Percentiles rank a stretch among this genome's conserved stretches.
Evolutionary conservation across 2,797 vertebrate species (phyloP).

Genomic region (Sciurus carolinensis): DNA sequence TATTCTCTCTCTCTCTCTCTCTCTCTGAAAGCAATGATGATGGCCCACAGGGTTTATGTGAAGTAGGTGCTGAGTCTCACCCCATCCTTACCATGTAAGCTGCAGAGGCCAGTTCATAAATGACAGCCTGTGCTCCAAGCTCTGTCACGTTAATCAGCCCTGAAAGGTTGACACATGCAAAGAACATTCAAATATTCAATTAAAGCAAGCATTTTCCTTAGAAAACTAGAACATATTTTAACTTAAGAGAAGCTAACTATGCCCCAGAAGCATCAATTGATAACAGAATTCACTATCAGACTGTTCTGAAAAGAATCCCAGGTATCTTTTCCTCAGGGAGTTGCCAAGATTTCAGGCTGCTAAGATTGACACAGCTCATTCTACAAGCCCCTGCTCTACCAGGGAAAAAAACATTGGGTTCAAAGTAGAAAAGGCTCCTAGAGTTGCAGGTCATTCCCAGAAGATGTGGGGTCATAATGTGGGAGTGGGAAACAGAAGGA

Average conservation of each 20-base stretch:
- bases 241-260: constrained; percentile 1
- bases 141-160: constrained; percentile 93
- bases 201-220: background rate
- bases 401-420: background rate
- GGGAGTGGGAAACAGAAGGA: background rate
- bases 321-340: background rate
- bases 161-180: constrained; percentile 82
- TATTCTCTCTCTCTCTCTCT: background rate
- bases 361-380: background rate
- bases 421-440: background rate
- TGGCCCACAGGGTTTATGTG: background rate
- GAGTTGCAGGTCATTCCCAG: background rate
- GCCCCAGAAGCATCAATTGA: background rate
- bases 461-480: fast-evolving
- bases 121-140: constrained; percentile 92
- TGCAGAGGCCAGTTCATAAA: constrained; percentile 89
- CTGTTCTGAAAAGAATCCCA: background rate
- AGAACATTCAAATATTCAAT: background rate
- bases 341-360: background rate
- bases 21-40: background rate
- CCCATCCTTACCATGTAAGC: constrained; percentile 91
- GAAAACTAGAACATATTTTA: background rate
- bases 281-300: background rate
- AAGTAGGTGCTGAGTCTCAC: background rate
- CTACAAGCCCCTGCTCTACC: background rate